phyloP scores from a whole-genome alignment of 2,888 invertebrate species.

The Sussaba pulchella region DNA sequence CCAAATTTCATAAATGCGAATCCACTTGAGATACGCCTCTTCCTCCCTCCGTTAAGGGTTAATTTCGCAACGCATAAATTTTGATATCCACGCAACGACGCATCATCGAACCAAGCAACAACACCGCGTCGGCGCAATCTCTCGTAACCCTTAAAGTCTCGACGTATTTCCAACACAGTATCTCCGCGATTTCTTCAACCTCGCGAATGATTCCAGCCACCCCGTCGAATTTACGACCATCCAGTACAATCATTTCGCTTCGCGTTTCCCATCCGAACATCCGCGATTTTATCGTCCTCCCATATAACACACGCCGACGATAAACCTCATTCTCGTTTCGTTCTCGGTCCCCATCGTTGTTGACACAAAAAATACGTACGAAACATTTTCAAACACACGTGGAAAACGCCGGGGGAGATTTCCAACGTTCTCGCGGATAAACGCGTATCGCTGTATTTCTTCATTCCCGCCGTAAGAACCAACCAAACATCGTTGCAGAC shows the following conservation, averaged over 20 bases:
- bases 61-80: neutral
- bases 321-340: conserved; percentile 28
- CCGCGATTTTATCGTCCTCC: conserved; percentile 31
- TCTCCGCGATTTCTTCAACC: neutral
- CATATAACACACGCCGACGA: conserved; percentile 21
- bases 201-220: conserved; percentile 13
- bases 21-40: too few relatives aligned
- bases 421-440: too few relatives aligned
- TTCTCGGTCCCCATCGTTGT: conserved; percentile 19
- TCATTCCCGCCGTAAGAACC: too few relatives aligned
- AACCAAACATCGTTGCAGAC: too few relatives aligned
- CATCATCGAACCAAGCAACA: neutral
- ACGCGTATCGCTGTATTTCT: too few relatives aligned
- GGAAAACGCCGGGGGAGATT: too few relatives aligned
- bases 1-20: neutral
- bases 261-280: conserved; percentile 2
- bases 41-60: neutral
- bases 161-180: conserved; percentile 7
- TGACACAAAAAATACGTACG: conserved; percentile 21
- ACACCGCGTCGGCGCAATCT: conserved; percentile 2
- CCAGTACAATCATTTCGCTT: neutral
- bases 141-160: neutral
- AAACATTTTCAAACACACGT: conserved; percentile 6
- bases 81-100: too few relatives aligned
- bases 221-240: conserved; percentile 2